phyloP scores from a whole-genome alignment of 2,113 vertebrate genomes.

The Nipponia nippon region DNA sequence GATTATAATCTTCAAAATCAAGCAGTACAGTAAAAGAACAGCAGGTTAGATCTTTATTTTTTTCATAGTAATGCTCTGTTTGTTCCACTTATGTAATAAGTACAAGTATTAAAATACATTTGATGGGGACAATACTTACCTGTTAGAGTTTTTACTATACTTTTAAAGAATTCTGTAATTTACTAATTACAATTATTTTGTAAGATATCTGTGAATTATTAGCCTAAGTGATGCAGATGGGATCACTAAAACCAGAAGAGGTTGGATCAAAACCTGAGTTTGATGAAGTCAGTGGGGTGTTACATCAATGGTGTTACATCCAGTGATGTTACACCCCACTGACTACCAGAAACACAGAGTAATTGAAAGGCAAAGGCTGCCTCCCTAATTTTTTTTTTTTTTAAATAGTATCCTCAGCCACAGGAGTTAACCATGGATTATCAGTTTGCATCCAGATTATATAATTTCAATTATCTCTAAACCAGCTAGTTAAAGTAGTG shows the following conservation, averaged over 20 bases:
- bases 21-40: background rate
- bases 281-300: background rate
- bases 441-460: background rate
- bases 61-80: background rate
- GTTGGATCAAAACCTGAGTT: background rate
- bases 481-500: background rate
- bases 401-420: background rate
- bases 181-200: background rate
- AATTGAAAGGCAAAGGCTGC: background rate
- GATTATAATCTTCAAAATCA: background rate
- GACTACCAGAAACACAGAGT: background rate
- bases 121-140: background rate
- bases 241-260: background rate
- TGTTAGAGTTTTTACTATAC: background rate
- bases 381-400: background rate
- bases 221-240: background rate
- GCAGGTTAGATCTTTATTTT: background rate
- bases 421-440: background rate
- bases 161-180: background rate
- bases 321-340: background rate
- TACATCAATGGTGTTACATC: background rate
- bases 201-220: background rate
- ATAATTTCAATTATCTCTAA: background rate
- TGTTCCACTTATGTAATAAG: background rate
- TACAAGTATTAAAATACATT: background rate